These are phyloP conservation scores for Lasioglossum albipes DNA, from an alignment of 1,140 invertebrate genomes.

Conservation along the genomic window DNA sequence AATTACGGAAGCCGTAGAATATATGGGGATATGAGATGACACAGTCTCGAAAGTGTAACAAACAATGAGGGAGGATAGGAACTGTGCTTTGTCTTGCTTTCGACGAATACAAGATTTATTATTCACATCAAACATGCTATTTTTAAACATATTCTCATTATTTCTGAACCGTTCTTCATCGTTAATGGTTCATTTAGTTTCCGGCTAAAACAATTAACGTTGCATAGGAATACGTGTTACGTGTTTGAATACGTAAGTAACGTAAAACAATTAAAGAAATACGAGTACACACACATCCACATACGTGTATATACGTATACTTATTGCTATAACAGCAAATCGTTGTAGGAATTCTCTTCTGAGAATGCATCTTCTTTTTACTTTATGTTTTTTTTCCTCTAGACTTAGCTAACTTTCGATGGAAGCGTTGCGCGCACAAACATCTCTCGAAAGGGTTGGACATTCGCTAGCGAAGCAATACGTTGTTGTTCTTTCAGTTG, in stretches of 20 bases:
- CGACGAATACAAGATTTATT: neutral
- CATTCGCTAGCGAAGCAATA: neutral
- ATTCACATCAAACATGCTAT: neutral
- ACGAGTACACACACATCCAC: neutral
- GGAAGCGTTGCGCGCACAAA: neutral
- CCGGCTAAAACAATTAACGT: neutral
- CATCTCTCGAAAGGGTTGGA: neutral
- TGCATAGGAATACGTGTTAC: neutral
- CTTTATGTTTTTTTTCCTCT: neutral
- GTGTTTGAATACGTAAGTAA: neutral
- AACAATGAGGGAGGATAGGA: neutral
- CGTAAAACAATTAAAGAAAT: too few species aligned
- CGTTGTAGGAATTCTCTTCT: neutral
- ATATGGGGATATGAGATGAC: neutral
- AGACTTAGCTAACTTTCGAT: neutral
- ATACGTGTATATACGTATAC: neutral
- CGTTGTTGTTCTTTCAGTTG: slow-evolving; percentile 15
- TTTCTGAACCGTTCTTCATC: neutral
- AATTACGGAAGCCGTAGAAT: neutral
- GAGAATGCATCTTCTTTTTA: neutral
- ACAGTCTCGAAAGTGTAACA: neutral
- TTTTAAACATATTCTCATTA: neutral
- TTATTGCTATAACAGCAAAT: neutral
- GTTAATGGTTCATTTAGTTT: neutral
- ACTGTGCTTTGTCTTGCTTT: neutral